These are phyloP conservation scores for Procapra przewalskii DNA, from an alignment of 2,113 vertebrate genomes.

Conservation along the genomic window DNA sequence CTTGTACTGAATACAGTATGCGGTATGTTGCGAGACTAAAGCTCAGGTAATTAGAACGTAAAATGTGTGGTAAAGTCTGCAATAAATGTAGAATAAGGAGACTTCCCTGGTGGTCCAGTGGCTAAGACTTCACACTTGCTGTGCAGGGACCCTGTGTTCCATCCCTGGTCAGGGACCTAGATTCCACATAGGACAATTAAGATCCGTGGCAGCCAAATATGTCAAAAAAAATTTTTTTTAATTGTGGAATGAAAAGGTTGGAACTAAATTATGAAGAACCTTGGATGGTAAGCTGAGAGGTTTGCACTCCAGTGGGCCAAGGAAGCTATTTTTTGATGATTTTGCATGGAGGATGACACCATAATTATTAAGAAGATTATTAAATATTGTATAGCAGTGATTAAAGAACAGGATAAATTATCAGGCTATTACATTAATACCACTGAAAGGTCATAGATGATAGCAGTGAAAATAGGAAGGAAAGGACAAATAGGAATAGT, in stretches of 20 bases:
- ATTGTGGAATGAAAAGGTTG: neutral
- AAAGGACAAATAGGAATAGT: neutral
- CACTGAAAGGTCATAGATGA: neutral
- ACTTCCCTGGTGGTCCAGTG: neutral
- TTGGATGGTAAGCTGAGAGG: neutral
- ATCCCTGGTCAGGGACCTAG: neutral
- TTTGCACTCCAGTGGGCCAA: neutral
- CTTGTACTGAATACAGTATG: neutral
- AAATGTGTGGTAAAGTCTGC: neutral
- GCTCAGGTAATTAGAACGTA: neutral
- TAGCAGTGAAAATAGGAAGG: neutral
- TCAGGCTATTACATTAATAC: neutral
- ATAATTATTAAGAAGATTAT: neutral
- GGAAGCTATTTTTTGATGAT: neutral
- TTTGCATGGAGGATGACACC: neutral
- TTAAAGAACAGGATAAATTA: neutral
- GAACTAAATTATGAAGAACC: neutral
- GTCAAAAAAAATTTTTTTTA: neutral
- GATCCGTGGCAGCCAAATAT: neutral
- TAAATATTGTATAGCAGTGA: neutral
- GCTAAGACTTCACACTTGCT: neutral
- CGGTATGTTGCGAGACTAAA: neutral
- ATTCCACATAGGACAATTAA: neutral
- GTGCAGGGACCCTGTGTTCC: neutral
- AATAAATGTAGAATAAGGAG: neutral